A percentile compares a stretch with the other conserved stretches of the same genome.
phyloP scores from a whole-genome alignment of 2,797 vertebrate species.

The Labeo calbasu region DNA sequence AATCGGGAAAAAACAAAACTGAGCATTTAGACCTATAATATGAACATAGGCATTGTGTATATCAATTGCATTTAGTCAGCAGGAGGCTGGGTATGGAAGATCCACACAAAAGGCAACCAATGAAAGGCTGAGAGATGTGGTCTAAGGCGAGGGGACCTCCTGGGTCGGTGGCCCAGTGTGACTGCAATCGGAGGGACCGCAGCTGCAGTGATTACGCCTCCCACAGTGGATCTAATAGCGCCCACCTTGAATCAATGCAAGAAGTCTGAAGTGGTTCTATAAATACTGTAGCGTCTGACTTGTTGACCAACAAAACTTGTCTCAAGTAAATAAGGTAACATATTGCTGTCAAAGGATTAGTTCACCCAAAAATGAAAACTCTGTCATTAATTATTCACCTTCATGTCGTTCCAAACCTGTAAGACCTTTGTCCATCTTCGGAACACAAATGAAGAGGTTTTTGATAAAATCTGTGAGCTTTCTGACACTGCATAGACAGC shows the following conservation, averaged over 20 bases:
- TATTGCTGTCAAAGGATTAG: too few relatives aligned
- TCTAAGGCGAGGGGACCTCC: conserved; percentile 49
- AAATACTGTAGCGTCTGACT: neutral
- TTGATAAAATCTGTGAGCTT: too few relatives aligned
- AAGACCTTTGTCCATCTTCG: too few relatives aligned
- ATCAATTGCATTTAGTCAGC: conserved; percentile 28
- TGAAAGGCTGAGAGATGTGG: conserved; percentile 46
- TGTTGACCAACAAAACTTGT: neutral
- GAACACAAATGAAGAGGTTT: too few relatives aligned
- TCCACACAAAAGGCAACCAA: conserved; percentile 40
- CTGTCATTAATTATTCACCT: too few relatives aligned
- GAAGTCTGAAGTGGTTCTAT: conserved; percentile 30
- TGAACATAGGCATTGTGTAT: conserved; percentile 26
- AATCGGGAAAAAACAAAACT: neutral
- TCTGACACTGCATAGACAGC: too few relatives aligned
- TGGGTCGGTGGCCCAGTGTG: conserved; percentile 25
- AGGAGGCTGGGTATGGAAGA: conserved; percentile 36
- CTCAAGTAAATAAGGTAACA: too few relatives aligned
- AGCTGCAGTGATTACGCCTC: conserved; percentile 57
- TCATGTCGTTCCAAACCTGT: too few relatives aligned
- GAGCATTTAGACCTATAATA: neutral
- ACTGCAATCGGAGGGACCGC: conserved; percentile 27
- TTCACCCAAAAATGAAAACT: too few relatives aligned
- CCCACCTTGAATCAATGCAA: conserved; percentile 40
- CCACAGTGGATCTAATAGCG: conserved; percentile 56